A percentile compares a stretch with the other conserved stretches of the same genome.
phyloP scores from a whole-genome alignment of 2,113 vertebrate genomes.

The Aplodontia rufa region DNA sequence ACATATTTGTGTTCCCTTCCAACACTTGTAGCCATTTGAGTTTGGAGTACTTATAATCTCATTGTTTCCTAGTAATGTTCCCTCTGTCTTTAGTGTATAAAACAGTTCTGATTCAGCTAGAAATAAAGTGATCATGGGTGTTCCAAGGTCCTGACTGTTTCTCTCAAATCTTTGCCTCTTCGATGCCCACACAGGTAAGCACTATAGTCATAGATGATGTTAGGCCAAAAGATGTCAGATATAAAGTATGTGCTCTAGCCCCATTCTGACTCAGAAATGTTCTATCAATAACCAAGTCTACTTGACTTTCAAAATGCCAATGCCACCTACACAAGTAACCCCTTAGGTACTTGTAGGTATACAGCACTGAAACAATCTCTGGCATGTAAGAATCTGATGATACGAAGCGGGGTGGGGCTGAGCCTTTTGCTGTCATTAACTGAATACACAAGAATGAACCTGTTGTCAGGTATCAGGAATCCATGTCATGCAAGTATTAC shows the following conservation, averaged over 20 bases:
- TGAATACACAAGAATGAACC: constrained; percentile 63
- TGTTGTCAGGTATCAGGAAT: neutral
- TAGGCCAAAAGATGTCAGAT: constrained; percentile 16
- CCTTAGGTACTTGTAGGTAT: neutral
- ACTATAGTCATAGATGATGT: neutral
- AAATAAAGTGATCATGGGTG: constrained; percentile 1
- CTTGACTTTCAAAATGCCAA: neutral
- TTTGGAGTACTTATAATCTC: neutral
- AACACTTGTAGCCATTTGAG: neutral
- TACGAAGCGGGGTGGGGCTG: neutral
- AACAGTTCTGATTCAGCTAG: constrained; percentile 32
- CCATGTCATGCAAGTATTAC: constrained; percentile 68
- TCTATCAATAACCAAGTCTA: constrained; percentile 3
- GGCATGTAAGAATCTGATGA: neutral
- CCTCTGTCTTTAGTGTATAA: constrained; percentile 28
- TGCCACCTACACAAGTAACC: neutral
- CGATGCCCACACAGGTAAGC: neutral
- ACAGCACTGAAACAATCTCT: neutral
- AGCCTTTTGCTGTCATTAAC: neutral
- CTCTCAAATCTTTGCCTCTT: constrained; percentile 9
- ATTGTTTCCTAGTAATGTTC: neutral
- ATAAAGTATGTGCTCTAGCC: neutral
- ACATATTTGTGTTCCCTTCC: neutral
- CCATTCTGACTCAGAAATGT: constrained; percentile 9
- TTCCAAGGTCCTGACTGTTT: constrained; percentile 48